Conservation (phyloP, 1,140 invertebrate genomes). For the Drosophila sechellia region DNA sequence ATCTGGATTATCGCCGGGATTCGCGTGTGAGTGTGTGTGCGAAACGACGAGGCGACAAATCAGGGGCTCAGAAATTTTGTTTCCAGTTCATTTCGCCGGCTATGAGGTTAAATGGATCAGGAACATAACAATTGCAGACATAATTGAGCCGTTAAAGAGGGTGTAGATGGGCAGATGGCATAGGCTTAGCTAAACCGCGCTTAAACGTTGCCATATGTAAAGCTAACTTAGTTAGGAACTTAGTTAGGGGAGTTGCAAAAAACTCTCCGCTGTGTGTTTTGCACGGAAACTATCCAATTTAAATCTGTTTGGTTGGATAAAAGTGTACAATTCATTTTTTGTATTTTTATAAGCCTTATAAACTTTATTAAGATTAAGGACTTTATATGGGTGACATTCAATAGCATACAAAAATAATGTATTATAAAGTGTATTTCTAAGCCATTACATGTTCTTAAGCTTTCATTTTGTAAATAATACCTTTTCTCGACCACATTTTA, state of each 20-base stretch:
- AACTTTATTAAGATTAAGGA: not conserved
- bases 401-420: not conserved
- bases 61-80: constrained; percentile 48
- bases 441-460: too few relatives aligned
- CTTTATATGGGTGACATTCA: too few relatives aligned
- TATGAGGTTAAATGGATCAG: constrained; percentile 38
- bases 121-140: constrained; percentile 48
- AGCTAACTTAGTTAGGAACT: not conserved
- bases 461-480: too few relatives aligned
- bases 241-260: not conserved
- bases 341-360: not conserved
- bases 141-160: constrained; percentile 49
- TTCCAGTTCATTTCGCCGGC: constrained; percentile 60
- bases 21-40: constrained; percentile 5
- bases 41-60: constrained; percentile 50
- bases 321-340: not conserved
- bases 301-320: not conserved
- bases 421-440: not conserved
- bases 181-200: constrained; percentile 6
- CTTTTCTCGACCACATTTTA: too few relatives aligned
- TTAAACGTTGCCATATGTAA: constrained; percentile 1
- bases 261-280: not conserved
- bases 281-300: not conserved
- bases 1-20: constrained; percentile 12
- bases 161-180: not conserved